These are phyloP conservation scores for Autographa pulchrina DNA, from an alignment of 2,888 invertebrate genomes.

Conservation along the genomic window DNA sequence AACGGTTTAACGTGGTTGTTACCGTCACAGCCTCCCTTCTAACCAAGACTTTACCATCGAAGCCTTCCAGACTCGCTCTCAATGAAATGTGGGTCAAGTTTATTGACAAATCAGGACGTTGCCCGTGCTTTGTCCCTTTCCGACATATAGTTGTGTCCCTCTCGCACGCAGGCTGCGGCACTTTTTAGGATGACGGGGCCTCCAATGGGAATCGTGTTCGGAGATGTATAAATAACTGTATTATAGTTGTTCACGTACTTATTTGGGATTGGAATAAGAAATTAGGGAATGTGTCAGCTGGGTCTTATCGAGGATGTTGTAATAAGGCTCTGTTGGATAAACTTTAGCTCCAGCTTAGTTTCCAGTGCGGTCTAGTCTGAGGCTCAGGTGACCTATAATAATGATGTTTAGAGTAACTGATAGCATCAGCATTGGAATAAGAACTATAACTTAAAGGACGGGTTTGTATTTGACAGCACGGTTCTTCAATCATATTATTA, in stretches of 20 bases:
- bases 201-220: constrained; percentile 46
- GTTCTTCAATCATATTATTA: no score
- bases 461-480: no score
- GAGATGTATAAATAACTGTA: constrained; percentile 49
- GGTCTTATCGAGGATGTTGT: background rate
- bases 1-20: no score
- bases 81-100: constrained; percentile 89
- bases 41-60: constrained; percentile 62
- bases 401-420: no score
- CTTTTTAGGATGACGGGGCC: constrained; percentile 33
- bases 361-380: no score
- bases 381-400: no score
- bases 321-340: background rate
- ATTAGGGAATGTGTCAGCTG: constrained; percentile 19
- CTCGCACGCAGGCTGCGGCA: constrained; percentile 54
- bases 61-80: constrained; percentile 78
- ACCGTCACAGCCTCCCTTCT: constrained; percentile 39
- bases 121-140: constrained; percentile 71
- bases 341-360: no score
- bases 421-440: no score
- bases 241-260: constrained; percentile 27
- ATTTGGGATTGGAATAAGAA: constrained; percentile 20
- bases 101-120: constrained; percentile 89
- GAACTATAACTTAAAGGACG: no score
- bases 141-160: constrained; percentile 44